A percentile compares a stretch with the other conserved stretches of the same genome.
Evolutionary conservation across 1,140 invertebrate genomes (phyloP).

Genomic region (Portunus trituberculatus): DNA sequence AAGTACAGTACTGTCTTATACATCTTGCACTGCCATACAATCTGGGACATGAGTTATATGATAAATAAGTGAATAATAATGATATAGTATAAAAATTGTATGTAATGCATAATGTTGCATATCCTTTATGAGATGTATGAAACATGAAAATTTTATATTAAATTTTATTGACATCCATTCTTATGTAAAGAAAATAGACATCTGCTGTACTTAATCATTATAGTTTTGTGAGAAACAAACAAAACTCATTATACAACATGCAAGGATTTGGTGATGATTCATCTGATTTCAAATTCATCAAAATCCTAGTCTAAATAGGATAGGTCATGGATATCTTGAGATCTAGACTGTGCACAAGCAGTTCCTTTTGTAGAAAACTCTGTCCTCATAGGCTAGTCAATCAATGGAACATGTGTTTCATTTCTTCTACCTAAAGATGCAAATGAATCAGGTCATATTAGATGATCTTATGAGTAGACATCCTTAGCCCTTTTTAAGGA

Average conservation of each 20-base stretch:
- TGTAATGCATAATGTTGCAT: background rate
- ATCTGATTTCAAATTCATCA: background rate
- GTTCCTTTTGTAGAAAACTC: no score
- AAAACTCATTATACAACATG: background rate
- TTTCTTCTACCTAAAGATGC: no score
- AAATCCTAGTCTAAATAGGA: background rate
- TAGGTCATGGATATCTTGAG: background rate
- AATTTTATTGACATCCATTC: background rate
- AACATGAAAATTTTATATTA: background rate
- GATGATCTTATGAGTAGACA: no score
- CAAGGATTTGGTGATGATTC: background rate
- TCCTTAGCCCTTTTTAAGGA: no score
- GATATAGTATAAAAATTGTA: conserved; percentile 7
- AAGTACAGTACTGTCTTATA: background rate
- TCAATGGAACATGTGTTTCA: no score
- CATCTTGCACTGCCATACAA: background rate
- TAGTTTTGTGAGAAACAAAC: background rate
- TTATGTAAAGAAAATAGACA: background rate
- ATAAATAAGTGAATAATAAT: background rate
- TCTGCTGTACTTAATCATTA: background rate
- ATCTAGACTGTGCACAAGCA: no score
- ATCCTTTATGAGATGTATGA: conserved; percentile 26
- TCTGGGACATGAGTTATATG: background rate
- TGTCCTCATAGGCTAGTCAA: no score
- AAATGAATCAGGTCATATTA: no score